Percentiles rank a stretch among this genome's conserved stretches.
Conservation (phyloP, 2,113 vertebrate genomes). For the Paramormyrops kingsleyae region DNA sequence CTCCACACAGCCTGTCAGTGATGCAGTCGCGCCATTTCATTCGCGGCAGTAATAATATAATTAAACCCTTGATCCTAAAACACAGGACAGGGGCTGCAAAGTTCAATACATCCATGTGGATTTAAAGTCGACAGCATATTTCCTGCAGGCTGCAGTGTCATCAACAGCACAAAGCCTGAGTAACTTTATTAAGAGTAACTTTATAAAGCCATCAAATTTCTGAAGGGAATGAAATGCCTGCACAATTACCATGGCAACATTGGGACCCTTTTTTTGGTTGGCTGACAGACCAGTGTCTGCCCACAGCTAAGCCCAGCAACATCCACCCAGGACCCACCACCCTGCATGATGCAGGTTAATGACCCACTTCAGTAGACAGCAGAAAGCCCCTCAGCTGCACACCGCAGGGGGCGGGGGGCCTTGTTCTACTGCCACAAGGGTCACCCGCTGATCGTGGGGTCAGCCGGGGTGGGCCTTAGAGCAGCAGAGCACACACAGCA, state of each 20-base stretch:
- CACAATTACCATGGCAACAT: neutral
- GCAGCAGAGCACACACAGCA: neutral
- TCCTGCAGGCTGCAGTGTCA: neutral
- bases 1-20: neutral
- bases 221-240: neutral
- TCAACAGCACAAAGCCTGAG: neutral
- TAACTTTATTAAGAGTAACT: neutral
- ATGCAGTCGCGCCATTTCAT: neutral
- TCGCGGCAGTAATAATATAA: neutral
- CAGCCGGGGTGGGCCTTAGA: too few relatives aligned
- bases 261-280: neutral
- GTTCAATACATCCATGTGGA: neutral
- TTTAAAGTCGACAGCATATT: neutral
- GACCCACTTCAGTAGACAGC: neutral
- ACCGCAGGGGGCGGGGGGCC: too few relatives aligned
- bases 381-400: neutral
- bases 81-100: neutral
- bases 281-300: neutral
- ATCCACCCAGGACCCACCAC: neutral
- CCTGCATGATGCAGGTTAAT: neutral
- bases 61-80: neutral
- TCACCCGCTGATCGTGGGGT: neutral
- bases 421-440: neutral
- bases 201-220: neutral
- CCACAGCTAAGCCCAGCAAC: neutral